Conservation (phyloP, 1,140 invertebrate genomes). For the Euschistus heros region DNA sequence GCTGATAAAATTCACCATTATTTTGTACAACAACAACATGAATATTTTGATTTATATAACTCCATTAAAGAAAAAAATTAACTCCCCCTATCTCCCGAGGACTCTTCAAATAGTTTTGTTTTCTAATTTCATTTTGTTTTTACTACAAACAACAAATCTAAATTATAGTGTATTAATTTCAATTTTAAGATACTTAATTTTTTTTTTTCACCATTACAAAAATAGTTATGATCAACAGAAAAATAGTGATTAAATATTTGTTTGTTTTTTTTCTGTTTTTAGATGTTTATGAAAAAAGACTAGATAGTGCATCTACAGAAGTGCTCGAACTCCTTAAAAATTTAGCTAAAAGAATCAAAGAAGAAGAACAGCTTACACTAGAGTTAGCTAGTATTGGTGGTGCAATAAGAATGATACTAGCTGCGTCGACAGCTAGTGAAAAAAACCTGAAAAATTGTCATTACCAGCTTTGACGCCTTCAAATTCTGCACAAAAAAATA, state of each 20-base stretch:
- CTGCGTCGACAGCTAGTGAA: slow-evolving; percentile 38
- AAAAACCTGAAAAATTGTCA: not conserved
- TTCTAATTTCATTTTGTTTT: too few relatives aligned
- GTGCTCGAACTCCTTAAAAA: slow-evolving; percentile 47
- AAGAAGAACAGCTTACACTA: slow-evolving; percentile 53
- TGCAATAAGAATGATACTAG: slow-evolving; percentile 54
- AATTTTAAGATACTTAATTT: too few relatives aligned
- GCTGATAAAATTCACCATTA: too few relatives aligned
- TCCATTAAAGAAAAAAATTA: too few relatives aligned
- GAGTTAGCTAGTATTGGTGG: slow-evolving; percentile 53
- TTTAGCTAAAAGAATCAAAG: slow-evolving; percentile 47
- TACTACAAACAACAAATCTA: too few relatives aligned
- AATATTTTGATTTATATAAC: too few relatives aligned
- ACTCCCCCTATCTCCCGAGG: too few relatives aligned
- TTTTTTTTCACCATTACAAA: too few relatives aligned
- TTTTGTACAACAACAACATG: too few relatives aligned
- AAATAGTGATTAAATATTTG: slow-evolving; percentile 6
- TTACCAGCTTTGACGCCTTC: slow-evolving; percentile 14
- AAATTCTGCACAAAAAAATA: slow-evolving; percentile 3
- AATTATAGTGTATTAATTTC: too few relatives aligned
- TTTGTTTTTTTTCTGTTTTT: slow-evolving; percentile 19
- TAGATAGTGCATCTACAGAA: slow-evolving; percentile 44
- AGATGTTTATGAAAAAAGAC: slow-evolving; percentile 54
- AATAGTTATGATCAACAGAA: not conserved
- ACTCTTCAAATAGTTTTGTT: too few relatives aligned